These are phyloP conservation scores for Palloptera scutellata DNA, from an alignment of 2,888 invertebrate species.

Conservation along the genomic window DNA sequence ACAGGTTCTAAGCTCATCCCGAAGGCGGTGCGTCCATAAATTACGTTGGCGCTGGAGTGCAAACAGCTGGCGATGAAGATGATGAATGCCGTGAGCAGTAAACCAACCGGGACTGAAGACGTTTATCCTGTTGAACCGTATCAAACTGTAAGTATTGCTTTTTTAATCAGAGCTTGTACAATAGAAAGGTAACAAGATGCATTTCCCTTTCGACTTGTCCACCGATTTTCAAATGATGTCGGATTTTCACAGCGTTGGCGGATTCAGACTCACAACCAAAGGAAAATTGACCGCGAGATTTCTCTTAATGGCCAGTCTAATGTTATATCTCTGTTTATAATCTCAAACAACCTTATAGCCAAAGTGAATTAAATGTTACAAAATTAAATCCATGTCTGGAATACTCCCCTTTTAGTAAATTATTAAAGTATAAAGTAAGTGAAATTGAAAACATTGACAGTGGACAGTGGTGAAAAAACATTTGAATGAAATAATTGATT, in stretches of 20 bases:
- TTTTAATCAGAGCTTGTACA: constrained; percentile 13
- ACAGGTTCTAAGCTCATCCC: too few relatives aligned
- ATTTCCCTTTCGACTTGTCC: constrained; percentile 22
- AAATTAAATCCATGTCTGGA: too few relatives aligned
- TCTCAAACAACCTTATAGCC: not conserved
- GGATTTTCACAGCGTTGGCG: constrained; percentile 23
- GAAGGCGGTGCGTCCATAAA: too few relatives aligned
- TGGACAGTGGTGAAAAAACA: too few relatives aligned
- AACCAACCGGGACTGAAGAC: not conserved
- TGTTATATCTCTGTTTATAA: constrained; percentile 7
- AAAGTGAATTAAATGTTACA: not conserved
- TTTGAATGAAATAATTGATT: not conserved
- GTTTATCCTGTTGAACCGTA: constrained; percentile 6
- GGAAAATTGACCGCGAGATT: constrained; percentile 25
- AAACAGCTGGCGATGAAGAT: not conserved
- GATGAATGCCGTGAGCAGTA: constrained; percentile 4
- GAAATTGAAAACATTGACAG: constrained; percentile 11
- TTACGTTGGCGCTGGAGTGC: too few relatives aligned
- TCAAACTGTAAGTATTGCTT: constrained; percentile 30
- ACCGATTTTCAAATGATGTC: constrained; percentile 11
- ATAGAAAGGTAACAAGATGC: constrained; percentile 1
- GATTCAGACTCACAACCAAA: constrained; percentile 16
- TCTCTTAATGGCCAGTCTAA: constrained; percentile 17
- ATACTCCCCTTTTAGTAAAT: too few relatives aligned
- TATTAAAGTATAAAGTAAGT: too few relatives aligned